These are phyloP conservation scores for Gasterosteus nipponicus DNA, from an alignment of 2,113 vertebrate genomes.

Conservation along the genomic window DNA sequence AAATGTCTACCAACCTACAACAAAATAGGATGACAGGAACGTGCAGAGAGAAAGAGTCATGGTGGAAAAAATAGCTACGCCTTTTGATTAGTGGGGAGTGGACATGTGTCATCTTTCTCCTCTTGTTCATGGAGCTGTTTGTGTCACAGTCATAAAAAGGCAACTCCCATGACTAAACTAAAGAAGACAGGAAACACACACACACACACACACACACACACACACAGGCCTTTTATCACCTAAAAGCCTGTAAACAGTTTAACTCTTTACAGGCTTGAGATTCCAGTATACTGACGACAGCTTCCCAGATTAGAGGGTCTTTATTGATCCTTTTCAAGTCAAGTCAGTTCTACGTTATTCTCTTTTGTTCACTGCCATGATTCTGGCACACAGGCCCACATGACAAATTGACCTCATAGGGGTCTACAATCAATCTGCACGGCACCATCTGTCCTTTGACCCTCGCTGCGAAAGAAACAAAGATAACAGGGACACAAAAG, in stretches of 20 bases:
- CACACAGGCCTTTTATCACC: conserved; percentile 9
- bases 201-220: neutral
- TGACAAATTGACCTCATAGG: neutral
- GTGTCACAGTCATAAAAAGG: conserved; percentile 29
- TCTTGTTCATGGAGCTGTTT: neutral
- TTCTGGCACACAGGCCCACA: too few species aligned
- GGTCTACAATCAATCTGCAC: neutral
- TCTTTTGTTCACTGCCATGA: too few species aligned
- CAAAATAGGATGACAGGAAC: neutral
- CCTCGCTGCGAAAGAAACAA: neutral
- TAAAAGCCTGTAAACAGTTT: neutral
- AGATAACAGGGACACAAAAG: neutral
- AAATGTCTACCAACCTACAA: neutral
- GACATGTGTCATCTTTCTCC: neutral
- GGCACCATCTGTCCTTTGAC: neutral
- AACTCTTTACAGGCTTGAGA: conserved; percentile 6
- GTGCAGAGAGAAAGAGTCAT: neutral
- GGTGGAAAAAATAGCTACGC: neutral
- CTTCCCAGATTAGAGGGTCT: conserved; percentile 16
- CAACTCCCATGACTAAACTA: conserved; percentile 14
- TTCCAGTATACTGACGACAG: conserved; percentile 2
- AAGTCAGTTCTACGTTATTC: neutral
- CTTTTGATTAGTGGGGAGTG: neutral
- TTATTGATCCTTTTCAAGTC: neutral
- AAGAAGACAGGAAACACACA: neutral